Conservation (phyloP, 64 coral and sea anemone species). For the Trachythela sp. region DNA sequence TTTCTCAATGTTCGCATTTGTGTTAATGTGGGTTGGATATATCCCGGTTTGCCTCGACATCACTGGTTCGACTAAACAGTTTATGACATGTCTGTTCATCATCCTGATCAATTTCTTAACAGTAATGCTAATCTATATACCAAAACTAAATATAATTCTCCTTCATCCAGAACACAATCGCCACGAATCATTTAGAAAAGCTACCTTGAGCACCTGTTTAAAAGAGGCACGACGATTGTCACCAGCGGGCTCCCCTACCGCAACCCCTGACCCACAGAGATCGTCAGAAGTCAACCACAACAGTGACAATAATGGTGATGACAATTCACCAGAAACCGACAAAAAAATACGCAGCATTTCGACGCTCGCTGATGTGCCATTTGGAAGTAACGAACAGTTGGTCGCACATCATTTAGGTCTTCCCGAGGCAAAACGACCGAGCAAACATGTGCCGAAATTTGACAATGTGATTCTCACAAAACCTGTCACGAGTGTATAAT, state of each 20-base stretch:
- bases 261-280: neutral
- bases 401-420: neutral
- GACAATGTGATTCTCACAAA: neutral
- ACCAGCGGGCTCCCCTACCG: neutral
- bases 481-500: neutral
- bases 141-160: conserved; percentile 73
- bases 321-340: neutral
- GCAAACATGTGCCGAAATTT: neutral
- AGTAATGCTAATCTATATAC: conserved; percentile 70
- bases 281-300: neutral
- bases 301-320: neutral
- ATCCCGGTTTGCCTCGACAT: conserved; percentile 72
- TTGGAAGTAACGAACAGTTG: neutral
- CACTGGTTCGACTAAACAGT: conserved; percentile 42
- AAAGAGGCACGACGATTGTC: neutral
- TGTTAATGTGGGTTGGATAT: conserved; percentile 62
- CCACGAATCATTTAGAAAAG: conserved; percentile 56
- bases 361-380: neutral
- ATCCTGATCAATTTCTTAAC: conserved; percentile 45
- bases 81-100: conserved; percentile 53
- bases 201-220: neutral
- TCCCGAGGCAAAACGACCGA: neutral
- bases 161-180: conserved; percentile 65
- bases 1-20: conserved; percentile 93
- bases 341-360: neutral